A percentile compares a stretch with the other conserved stretches of the same genome.
These are phyloP conservation scores for Pseudeuparius sepicola DNA, from an alignment of 2,888 invertebrate genomes.

Conservation along the genomic window DNA sequence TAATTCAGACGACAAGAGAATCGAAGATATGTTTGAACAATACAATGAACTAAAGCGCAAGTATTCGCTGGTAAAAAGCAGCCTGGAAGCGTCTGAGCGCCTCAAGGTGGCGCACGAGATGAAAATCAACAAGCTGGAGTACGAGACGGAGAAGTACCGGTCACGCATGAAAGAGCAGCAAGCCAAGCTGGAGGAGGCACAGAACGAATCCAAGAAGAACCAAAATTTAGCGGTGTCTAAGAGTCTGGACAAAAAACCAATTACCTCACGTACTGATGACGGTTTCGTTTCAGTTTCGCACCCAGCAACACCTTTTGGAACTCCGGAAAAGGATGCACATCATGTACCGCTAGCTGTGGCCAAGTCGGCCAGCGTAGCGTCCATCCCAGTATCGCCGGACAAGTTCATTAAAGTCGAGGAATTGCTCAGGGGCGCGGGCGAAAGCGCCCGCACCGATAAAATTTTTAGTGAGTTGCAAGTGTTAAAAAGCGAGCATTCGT, in stretches of 20 bases:
- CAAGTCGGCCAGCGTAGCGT: too few relatives aligned
- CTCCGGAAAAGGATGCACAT: conserved; percentile 31
- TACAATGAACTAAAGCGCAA: conserved; percentile 24
- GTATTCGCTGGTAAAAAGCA: conserved; percentile 24
- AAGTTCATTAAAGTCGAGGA: conserved; percentile 19
- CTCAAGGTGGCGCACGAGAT: conserved; percentile 36
- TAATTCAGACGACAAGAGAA: conserved; percentile 21
- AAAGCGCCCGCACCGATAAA: conserved; percentile 18
- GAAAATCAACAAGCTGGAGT: conserved; percentile 40
- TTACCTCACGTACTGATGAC: conserved; percentile 31
- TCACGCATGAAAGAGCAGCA: conserved; percentile 32
- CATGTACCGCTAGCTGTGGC: conserved; percentile 24
- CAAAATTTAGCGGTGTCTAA: conserved; percentile 33
- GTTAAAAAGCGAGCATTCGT: conserved; percentile 24
- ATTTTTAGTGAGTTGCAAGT: conserved; percentile 20
- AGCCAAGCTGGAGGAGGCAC: conserved; percentile 31
- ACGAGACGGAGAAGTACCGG: conserved; percentile 33
- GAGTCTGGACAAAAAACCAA: conserved; percentile 23
- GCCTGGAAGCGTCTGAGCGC: conserved; percentile 24
- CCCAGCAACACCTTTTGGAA: conserved; percentile 34
- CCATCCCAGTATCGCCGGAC: conserved; percentile 19
- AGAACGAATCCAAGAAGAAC: conserved; percentile 33
- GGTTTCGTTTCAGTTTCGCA: conserved; percentile 36
- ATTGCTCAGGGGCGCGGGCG: conserved; percentile 12
- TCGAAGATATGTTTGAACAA: conserved; percentile 24